Conservation (phyloP, 2,888 invertebrate genomes). For the Drosophila vallismaia region DNA sequence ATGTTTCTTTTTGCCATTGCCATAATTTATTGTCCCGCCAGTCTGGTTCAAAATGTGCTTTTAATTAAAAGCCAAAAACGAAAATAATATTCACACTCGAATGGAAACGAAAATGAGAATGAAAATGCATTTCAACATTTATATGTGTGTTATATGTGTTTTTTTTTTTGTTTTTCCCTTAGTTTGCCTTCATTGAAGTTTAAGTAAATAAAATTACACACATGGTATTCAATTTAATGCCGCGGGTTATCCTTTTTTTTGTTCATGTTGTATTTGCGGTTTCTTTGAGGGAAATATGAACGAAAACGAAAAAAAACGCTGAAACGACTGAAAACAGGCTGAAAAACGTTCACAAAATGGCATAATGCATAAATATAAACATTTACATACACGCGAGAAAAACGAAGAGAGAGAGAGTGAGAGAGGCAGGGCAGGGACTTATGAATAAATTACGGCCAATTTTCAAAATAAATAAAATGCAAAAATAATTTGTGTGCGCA, state of each 20-base stretch:
- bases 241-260: constrained; percentile 5
- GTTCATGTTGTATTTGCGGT: constrained; percentile 15
- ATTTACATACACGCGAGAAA: constrained; percentile 63
- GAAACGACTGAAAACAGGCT: constrained; percentile 27
- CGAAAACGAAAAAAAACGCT: too few relatives aligned
- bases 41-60: constrained; percentile 57
- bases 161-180: constrained; percentile 11
- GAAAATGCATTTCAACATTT: constrained; percentile 60
- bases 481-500: constrained; percentile 72
- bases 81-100: constrained; percentile 45
- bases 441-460: constrained; percentile 76
- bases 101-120: constrained; percentile 51
- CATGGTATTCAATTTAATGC: constrained; percentile 68
- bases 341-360: constrained; percentile 39
- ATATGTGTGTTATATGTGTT: background rate
- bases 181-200: constrained; percentile 68
- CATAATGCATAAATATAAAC: constrained; percentile 76
- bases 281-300: constrained; percentile 27
- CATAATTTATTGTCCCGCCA: constrained; percentile 62
- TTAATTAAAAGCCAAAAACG: constrained; percentile 63
- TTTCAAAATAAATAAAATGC: constrained; percentile 76
- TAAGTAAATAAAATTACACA: constrained; percentile 73
- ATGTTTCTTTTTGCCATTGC: constrained; percentile 47
- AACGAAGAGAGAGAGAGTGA: background rate
- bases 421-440: constrained; percentile 56